phyloP scores from a whole-genome alignment of 2,888 invertebrate genomes.

The Pilophorus perplexus region DNA sequence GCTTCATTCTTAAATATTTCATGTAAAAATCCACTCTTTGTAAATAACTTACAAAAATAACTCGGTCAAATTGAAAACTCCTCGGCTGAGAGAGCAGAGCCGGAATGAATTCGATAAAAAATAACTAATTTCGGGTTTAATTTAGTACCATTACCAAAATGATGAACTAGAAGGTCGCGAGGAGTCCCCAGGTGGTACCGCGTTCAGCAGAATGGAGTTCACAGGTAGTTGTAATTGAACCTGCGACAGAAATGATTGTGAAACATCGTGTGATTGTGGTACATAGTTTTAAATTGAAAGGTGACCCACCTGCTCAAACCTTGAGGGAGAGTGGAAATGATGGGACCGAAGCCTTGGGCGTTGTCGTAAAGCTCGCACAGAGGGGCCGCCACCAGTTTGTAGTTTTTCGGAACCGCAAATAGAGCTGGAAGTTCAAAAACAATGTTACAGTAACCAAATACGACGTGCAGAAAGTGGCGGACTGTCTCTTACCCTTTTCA shows the following conservation, averaged over 20 bases:
- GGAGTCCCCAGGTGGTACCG: too few species aligned
- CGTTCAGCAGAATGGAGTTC: background rate
- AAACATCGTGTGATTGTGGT: background rate
- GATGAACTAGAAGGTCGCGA: background rate
- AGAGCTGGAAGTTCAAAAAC: constrained; percentile 60
- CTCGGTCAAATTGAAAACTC: too few species aligned
- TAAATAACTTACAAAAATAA: too few species aligned
- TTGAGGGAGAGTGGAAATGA: constrained; percentile 97
- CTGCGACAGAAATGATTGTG: background rate
- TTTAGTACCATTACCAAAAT: too few species aligned
- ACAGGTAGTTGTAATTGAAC: background rate
- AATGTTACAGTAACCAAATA: background rate
- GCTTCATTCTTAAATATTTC: too few species aligned
- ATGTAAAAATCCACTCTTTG: too few species aligned
- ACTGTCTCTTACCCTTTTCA: too few species aligned
- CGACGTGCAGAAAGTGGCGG: background rate
- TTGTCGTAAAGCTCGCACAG: constrained; percentile 98
- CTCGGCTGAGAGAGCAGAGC: too few species aligned
- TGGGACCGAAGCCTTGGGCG: constrained; percentile 97
- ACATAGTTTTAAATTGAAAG: background rate
- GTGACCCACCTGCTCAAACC: constrained; percentile 77
- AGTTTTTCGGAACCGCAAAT: constrained; percentile 99
- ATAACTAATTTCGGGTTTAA: too few species aligned
- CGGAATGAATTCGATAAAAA: too few species aligned
- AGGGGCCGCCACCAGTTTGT: constrained; percentile 98